These are phyloP conservation scores for Cettia cetti DNA, from an alignment of 2,113 vertebrate genomes.

Conservation along the genomic window DNA sequence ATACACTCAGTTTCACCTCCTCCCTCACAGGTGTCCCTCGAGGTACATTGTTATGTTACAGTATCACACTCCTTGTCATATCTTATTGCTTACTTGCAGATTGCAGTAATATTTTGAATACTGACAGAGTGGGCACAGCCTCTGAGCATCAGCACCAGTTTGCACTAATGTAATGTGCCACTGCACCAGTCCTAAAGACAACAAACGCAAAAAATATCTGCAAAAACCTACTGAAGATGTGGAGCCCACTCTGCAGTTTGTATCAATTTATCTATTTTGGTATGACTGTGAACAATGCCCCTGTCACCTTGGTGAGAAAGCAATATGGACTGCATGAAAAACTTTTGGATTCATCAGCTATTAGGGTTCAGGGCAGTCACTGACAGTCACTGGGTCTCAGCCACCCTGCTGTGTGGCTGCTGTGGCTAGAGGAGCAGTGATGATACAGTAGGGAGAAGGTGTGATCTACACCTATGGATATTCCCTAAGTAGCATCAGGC, in stretches of 20 bases:
- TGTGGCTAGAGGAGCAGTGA: rapidly evolving
- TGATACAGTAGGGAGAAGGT: neutral
- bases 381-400: neutral
- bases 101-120: constrained; percentile 32
- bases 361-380: neutral
- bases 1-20: constrained; percentile 44
- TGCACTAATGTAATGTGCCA: constrained; percentile 56
- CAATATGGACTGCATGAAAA: neutral
- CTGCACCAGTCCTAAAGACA: constrained; percentile 43
- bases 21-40: constrained; percentile 37
- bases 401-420: neutral
- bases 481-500: neutral
- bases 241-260: neutral
- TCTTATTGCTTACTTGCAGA: constrained; percentile 7
- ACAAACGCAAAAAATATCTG: neutral
- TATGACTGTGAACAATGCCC: neutral
- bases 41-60: constrained; percentile 7
- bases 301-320: neutral
- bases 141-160: constrained; percentile 53
- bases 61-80: constrained; percentile 16
- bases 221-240: neutral
- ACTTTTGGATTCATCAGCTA: neutral
- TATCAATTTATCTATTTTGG: neutral
- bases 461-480: rapidly evolving
- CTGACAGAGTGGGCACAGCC: neutral